Conservation (phyloP, 2,113 vertebrate species). For the Syngnathus scovelli region DNA sequence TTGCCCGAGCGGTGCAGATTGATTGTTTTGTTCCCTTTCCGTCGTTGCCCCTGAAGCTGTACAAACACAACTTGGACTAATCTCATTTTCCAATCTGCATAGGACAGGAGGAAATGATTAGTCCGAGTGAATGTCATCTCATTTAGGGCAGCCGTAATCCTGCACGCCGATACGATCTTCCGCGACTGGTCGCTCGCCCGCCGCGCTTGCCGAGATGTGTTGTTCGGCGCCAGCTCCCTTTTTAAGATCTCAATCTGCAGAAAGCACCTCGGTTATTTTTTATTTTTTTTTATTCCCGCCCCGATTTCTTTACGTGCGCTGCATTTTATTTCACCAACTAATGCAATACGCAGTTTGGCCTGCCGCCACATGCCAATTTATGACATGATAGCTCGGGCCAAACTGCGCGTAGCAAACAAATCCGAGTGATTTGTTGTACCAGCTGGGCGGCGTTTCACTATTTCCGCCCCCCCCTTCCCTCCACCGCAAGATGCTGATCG, state of each 20-base stretch:
- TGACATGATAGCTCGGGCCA: conserved; percentile 59
- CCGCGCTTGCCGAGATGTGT: conserved; percentile 58
- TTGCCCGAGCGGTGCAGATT: not conserved
- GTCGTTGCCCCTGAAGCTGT: not conserved
- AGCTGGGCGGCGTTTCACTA: conserved; percentile 44
- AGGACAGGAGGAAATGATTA: conserved; percentile 51
- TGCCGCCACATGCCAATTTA: conserved; percentile 72
- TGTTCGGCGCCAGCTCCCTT: conserved; percentile 54
- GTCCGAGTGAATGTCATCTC: conserved; percentile 74
- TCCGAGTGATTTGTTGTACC: conserved; percentile 62
- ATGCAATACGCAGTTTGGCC: conserved; percentile 71
- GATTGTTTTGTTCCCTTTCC: not conserved
- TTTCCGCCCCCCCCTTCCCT: conserved; percentile 15
- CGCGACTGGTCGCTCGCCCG: conserved; percentile 38
- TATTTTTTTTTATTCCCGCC: not conserved
- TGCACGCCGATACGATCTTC: conserved; percentile 59
- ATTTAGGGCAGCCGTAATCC: conserved; percentile 65
- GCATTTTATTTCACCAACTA: conserved; percentile 59
- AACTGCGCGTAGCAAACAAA: conserved; percentile 68
- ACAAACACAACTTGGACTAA: not conserved
- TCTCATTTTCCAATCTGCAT: not conserved
- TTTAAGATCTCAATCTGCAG: conserved; percentile 73
- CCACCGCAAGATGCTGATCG: conserved; percentile 43
- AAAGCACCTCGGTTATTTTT: conserved; percentile 43
- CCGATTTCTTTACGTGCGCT: conserved; percentile 30